Conservation (phyloP, 1,140 invertebrate species). For the Drosophila pseudoobscura region DNA sequence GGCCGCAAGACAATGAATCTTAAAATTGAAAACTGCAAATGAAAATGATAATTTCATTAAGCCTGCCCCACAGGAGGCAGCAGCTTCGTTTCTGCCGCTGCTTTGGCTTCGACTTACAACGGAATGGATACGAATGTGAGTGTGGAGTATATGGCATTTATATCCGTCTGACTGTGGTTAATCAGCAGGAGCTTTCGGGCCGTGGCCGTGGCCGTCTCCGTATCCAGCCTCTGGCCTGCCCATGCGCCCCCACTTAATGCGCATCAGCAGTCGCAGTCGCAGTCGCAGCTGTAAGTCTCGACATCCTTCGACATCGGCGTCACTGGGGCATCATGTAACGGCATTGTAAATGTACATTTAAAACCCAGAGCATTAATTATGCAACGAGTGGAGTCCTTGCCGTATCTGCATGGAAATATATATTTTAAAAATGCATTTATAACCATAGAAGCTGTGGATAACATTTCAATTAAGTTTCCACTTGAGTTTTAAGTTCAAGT, state of each 20-base stretch:
- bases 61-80: slow-evolving; percentile 6
- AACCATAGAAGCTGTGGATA: slow-evolving; percentile 49
- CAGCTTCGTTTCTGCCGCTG: slow-evolving; percentile 2
- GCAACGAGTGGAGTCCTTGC: slow-evolving; percentile 28
- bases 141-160: slow-evolving; percentile 7
- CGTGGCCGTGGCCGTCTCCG: slow-evolving; percentile 16
- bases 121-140: background rate
- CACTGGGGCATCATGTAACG: slow-evolving; percentile 44
- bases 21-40: slow-evolving; percentile 33
- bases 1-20: slow-evolving; percentile 49
- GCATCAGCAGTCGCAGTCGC: slow-evolving; percentile 27
- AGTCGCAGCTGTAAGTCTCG: too few relatives aligned
- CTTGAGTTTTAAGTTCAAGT: slow-evolving; percentile 53
- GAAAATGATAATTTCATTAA: slow-evolving; percentile 75
- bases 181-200: slow-evolving; percentile 8
- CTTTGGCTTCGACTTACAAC: slow-evolving; percentile 26
- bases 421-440: slow-evolving; percentile 36
- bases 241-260: slow-evolving; percentile 61
- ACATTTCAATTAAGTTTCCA: slow-evolving; percentile 61
- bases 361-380: slow-evolving; percentile 73
- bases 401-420: slow-evolving; percentile 11
- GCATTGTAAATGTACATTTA: slow-evolving; percentile 69
- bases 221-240: slow-evolving; percentile 9
- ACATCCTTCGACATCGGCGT: background rate
- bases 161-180: slow-evolving; percentile 34